Evolutionary conservation across 2,797 vertebrate species (phyloP).

Genomic region (Allobates femoralis): DNA sequence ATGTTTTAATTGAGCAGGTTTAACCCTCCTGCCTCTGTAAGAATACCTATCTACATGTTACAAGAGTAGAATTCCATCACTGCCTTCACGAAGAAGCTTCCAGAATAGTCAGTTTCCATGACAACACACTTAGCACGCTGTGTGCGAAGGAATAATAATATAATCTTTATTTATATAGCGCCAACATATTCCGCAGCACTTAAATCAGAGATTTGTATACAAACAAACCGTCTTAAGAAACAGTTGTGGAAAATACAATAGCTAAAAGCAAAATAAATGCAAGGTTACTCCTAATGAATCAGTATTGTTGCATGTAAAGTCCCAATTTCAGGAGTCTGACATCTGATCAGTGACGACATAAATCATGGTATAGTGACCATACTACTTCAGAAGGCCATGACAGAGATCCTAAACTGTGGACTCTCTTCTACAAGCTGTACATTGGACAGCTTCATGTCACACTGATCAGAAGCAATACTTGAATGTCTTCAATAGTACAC

Average conservation of each 20-base stretch:
- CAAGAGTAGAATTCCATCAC: not conserved
- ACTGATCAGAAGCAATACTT: not conserved
- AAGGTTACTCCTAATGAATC: not conserved
- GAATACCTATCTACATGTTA: not conserved
- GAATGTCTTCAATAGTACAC: not conserved
- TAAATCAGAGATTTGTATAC: too few relatives aligned
- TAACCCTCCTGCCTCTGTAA: not conserved
- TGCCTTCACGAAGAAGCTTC: not conserved
- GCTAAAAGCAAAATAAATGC: not conserved
- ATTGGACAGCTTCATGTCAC: conserved; percentile 5
- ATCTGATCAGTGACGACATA: not conserved
- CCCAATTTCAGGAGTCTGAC: not conserved
- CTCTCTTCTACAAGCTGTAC: not conserved
- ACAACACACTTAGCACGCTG: not conserved
- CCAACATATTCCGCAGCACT: too few relatives aligned
- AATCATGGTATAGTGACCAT: not conserved
- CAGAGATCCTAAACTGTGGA: not conserved
- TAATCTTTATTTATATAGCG: too few relatives aligned
- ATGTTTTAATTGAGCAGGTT: too few relatives aligned
- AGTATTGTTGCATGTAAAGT: not conserved
- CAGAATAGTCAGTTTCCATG: not conserved
- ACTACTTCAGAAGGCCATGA: not conserved
- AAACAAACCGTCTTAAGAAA: too few relatives aligned
- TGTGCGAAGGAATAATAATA: not conserved
- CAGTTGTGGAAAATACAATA: too few relatives aligned